Conservation (phyloP, 2,797 vertebrate genomes). For the Leptoclinus maculatus region DNA sequence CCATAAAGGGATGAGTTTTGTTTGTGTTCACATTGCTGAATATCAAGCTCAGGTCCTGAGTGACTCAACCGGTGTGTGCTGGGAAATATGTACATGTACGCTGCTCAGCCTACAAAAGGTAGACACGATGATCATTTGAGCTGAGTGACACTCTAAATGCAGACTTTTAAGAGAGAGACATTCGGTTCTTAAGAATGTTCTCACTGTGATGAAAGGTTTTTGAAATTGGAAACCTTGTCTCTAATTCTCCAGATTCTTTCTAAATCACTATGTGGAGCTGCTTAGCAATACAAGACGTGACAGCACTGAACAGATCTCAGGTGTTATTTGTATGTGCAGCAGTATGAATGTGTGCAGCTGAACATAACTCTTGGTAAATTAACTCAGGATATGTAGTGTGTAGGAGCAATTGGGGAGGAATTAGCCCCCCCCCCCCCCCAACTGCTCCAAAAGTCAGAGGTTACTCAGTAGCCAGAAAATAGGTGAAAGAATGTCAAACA, state of each 20-base stretch:
- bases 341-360: neutral
- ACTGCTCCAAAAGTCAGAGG: conserved; percentile 4
- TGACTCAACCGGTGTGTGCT: conserved; percentile 9
- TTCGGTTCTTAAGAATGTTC: neutral
- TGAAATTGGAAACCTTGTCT: neutral
- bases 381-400: neutral
- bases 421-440: neutral
- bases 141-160: neutral
- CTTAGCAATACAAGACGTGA: neutral
- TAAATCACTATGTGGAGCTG: neutral
- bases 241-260: neutral
- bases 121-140: neutral
- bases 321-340: neutral
- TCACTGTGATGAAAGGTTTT: neutral
- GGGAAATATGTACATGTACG: neutral
- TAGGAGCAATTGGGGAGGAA: neutral
- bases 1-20: conserved; percentile 13
- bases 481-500: neutral
- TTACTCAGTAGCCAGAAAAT: conserved; percentile 14
- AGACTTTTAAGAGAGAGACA: neutral
- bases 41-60: conserved; percentile 10
- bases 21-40: conserved; percentile 24
- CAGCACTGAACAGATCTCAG: conserved; percentile 3
- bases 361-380: neutral
- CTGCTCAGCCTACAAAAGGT: neutral